Evolutionary conservation across 2,113 vertebrate genomes (phyloP), one percentile per base, ranked within the genome.

Genomic region (Pachypanchax playfairii): DNA sequence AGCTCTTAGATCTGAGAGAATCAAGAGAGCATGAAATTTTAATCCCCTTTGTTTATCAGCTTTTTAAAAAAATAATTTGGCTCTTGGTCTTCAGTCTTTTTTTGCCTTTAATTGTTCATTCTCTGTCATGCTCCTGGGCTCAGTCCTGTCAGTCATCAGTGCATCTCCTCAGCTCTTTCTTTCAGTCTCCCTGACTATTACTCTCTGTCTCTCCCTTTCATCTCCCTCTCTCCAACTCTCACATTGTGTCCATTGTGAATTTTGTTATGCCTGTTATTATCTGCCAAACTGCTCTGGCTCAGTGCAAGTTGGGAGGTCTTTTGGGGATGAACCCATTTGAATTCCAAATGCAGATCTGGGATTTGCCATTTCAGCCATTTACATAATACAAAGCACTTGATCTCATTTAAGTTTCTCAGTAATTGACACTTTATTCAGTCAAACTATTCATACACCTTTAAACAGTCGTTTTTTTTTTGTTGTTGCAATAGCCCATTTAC

Each of bases 241-340:
- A 63, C 36, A 69, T 67, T 65, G 54, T 62, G 46, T n/a, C 49
- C 71, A 76, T 60, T 76, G 69, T 68, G 65, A 65, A 50, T 67
- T 75, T 73, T 58, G 33, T 49, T 53, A 44, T 13, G 41, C 54
- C 66, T 10, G n/a, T n/a, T n/a, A 68, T 83, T 79, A 79, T 79
- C 70, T 55, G 24, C 51, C 7, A 0, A 28, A 65, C 29, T 35
- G 47, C 44, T 69, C 41, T 63, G 56, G 39, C 48, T 44, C 47
- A 17, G 2, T 11, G 25, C 58, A 55, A 71, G 54, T 55, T 54
- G 48, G 57, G 52, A 53, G 49, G 53, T 41, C 64, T 58, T 58
- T 41, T 8, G 36, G 61, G 53, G 28, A 36, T 9, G 26, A 28
- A 49, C 26, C 38, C 73, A 49, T 72, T 70, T 79, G 31, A 82